phyloP scores from a whole-genome alignment of 2,888 invertebrate genomes.

The Danaus chrysippus region DNA sequence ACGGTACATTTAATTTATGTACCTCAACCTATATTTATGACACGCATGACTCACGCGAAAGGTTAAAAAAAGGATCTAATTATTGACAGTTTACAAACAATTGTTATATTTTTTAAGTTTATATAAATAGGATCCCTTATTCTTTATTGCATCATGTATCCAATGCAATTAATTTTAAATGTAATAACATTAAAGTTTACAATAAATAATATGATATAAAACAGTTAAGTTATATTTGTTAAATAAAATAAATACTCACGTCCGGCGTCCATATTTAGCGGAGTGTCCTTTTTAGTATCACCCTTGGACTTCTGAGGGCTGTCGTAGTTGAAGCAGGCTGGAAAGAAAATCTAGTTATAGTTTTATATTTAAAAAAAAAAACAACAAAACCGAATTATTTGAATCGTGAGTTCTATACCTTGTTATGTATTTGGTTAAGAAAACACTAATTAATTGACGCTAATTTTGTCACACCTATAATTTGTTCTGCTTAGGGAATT shows the following conservation, averaged over 20 bases:
- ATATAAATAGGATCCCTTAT: too few species aligned
- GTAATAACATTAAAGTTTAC: neutral
- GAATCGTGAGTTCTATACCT: too few species aligned
- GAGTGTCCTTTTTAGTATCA: constrained; percentile 42
- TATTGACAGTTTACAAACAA: too few species aligned
- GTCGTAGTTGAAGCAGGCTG: constrained; percentile 76
- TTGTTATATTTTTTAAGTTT: too few species aligned
- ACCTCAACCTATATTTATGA: neutral
- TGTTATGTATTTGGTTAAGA: too few species aligned
- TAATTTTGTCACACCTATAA: too few species aligned
- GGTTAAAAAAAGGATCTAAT: too few species aligned
- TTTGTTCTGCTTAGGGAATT: too few species aligned
- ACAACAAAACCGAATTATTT: too few species aligned
- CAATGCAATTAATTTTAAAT: too few species aligned
- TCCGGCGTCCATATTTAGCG: constrained; percentile 48
- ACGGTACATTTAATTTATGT: constrained; percentile 21
- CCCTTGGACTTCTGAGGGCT: constrained; percentile 42
- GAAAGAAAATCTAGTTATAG: constrained; percentile 37
- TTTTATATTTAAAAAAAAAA: neutral
- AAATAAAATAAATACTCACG: constrained; percentile 32
- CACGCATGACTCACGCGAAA: neutral
- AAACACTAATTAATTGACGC: too few species aligned
- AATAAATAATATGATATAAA: neutral
- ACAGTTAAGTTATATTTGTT: neutral
- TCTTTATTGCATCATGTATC: too few species aligned